phyloP scores from a whole-genome alignment of 1,140 invertebrate species.

The Drosophila eugracilis region DNA sequence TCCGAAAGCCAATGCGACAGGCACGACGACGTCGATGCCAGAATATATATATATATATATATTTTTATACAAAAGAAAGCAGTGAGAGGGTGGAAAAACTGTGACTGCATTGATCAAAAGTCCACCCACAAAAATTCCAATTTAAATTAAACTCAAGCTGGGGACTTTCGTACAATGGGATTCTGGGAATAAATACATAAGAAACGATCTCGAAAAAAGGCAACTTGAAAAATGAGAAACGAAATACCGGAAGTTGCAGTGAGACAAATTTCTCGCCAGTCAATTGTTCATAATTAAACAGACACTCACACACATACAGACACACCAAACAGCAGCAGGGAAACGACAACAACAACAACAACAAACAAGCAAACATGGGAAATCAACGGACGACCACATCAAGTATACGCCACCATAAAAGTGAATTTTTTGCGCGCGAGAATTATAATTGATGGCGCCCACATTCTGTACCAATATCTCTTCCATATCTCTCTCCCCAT shows the following conservation, averaged over 20 bases:
- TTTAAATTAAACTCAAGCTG: slow-evolving; percentile 69
- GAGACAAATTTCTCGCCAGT: slow-evolving; percentile 72
- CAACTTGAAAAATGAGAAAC: slow-evolving; percentile 49
- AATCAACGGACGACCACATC: slow-evolving; percentile 55
- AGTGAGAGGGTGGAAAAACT: slow-evolving; percentile 2
- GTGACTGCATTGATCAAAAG: slow-evolving; percentile 59
- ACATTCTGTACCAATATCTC: slow-evolving; percentile 43
- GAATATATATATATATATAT: neutral
- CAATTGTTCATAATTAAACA: slow-evolving; percentile 79
- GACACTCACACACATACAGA: neutral
- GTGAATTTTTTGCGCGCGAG: slow-evolving; percentile 57
- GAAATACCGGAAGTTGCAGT: slow-evolving; percentile 75
- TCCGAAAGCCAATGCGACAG: slow-evolving; percentile 71
- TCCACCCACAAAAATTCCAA: slow-evolving; percentile 60
- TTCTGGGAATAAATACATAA: slow-evolving; percentile 42
- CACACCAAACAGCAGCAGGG: too few species aligned
- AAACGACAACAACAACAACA: neutral
- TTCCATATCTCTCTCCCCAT: slow-evolving; percentile 15
- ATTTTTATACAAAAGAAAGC: slow-evolving; percentile 4
- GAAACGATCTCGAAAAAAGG: slow-evolving; percentile 7
- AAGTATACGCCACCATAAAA: slow-evolving; percentile 82
- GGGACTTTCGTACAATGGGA: slow-evolving; percentile 12
- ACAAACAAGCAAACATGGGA: slow-evolving; percentile 17
- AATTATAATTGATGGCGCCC: slow-evolving; percentile 75
- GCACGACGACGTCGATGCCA: slow-evolving; percentile 46